Evolutionary conservation across 2,113 vertebrate genomes (phyloP), one percentile per base, ranked within the genome.

Genomic region (Callocephalon fimbriatum): DNA sequence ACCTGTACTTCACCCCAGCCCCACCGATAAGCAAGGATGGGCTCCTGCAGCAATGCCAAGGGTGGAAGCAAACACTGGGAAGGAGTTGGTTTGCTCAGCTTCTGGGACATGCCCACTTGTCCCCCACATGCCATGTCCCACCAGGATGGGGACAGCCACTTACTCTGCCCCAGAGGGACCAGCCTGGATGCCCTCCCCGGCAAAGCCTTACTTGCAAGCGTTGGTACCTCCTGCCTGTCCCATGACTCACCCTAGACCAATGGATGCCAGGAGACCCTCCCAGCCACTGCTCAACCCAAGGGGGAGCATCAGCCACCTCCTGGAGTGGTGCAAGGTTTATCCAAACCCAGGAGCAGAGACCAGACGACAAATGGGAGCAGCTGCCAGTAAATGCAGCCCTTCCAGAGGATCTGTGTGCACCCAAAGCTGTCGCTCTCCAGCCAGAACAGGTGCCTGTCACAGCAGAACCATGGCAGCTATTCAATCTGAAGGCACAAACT

Each of bases 391-490:
- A 95, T 7, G 68, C 83, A 72, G 96, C 11, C 0, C 17, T 95
- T 94, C 68, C 94, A 95, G 86, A 80, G 83, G 47, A 81, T 86
- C 81, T 76, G 63, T 47, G 71, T 45, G 42, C 7, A 88, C 51
- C 48, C 31, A 72, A 95, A 97, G 83, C 92, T 91, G 79, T 65
- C n/a, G 26, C 53, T 81, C 80, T 26, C 29, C 72, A 93, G 86
- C 68, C 80, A 87, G 90, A 95, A 86, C 92, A 96, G 96, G 92
- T 96, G 97, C 77, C 92, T 93, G 92, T 92, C 94, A 94, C 76
- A 88, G 79, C 88, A 73, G 56, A 93, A 93, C 56, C 14, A 0
- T 59, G 75, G 88, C 93, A 93, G 82, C 38, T 62, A 90, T 40
- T 86, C 67, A 96, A 16, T 10, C 25, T 11, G 68, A 89, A 75